Evolutionary conservation across 2,113 vertebrate species (phyloP), one percentile per base, ranked within the genome.

Genomic region (Ramphastos sulfuratus): DNA sequence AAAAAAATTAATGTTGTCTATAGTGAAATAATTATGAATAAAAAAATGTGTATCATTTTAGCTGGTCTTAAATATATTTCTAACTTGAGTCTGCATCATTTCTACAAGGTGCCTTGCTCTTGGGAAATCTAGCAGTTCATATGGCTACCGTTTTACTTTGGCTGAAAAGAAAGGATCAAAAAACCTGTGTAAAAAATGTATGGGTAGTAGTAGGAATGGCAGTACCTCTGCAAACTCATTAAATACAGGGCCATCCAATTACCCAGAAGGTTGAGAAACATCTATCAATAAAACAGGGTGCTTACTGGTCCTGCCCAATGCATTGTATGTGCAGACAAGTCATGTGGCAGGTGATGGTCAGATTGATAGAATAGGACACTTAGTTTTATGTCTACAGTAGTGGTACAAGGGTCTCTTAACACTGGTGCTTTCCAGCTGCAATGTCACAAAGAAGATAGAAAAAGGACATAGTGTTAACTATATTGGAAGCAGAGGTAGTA

Each of bases 111-210:
- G 0, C 46, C 60, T 71, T 89, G 75, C 82, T 66, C 55, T 25
- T 60, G 46, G 65, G 90, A 93, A 91, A 50, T 83, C 35, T 87
- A 89, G 79, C 55, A 63, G 10, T 50, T 93, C 12, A 1, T 64
- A 75, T 39, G 88, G 83, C 94, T 95, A 96, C 90, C 77, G 85
- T 92, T 88, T 71, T 77, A 92, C 89, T 96, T 93, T 95, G 35
- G 52, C 94, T 95, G 91, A 56, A 77, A 80, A 83, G 72, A 85
- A 77, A 88, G 89, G 92, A 58, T 88, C 7, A 88, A 96, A 92
- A 94, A 87, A 59, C 8, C 73, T 46, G 24, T 55, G n/a, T 81
- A 86, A 92, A 93, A 90, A 88, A 55, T 55, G 21, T 35, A 16
- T 5, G 46, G 56, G 8, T 74, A 0, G 0, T 46, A 80, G 59